Evolutionary conservation across 2,113 vertebrate species (phyloP), one percentile per base, ranked within the genome.

Genomic region (Dipodomys stephensi): DNA sequence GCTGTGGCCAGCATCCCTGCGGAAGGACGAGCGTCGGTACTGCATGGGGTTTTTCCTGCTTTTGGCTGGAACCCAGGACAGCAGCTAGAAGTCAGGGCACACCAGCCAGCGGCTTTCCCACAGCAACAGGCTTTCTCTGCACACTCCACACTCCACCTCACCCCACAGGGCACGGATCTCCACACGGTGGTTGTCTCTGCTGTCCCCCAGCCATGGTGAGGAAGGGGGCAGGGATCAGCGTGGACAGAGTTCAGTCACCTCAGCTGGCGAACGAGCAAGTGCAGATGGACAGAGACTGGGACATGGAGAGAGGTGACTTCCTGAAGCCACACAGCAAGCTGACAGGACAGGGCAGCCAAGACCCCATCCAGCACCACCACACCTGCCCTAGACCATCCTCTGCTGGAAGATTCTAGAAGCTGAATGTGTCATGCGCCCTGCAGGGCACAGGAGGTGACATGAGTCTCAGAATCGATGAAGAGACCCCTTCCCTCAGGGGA

Each of bases 401-500:
- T 35, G 73, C 64, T 64, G 32, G 39, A 78, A 39, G 25, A 30
- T 44, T 19, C 79, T 30, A 1, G 28, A 80, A 72, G 30, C 39
- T 46, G 12, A 20, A 2, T 4, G 68, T 13, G 71, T 32, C 35
- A 2, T 12, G 27, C 28, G 11, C 44, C 53, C 5, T 1, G 0
- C 23, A 16, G 20, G 64, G 83, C 20, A 69, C 6, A 1, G 0
- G 7, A 91, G 93, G n/a, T 23, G 10, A 83, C 4, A 0, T 1
- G 16, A 88, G 19, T 49, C 74, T 93, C 62, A 16, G 87, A 39
- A 81, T 64, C 83, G 28, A 32, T 25, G 30, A 82, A 91, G 94
- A 62, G 4, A 3, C 74, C 22, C 39, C 60, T 85, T 57, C 46
- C 81, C 19, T 65, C 22, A 8, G 16, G 81, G 93, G 92, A 86